A percentile compares a stretch with the other conserved stretches of the same genome.
Conservation (phyloP, 2,888 invertebrate species). For the Hydriomena furcata region DNA sequence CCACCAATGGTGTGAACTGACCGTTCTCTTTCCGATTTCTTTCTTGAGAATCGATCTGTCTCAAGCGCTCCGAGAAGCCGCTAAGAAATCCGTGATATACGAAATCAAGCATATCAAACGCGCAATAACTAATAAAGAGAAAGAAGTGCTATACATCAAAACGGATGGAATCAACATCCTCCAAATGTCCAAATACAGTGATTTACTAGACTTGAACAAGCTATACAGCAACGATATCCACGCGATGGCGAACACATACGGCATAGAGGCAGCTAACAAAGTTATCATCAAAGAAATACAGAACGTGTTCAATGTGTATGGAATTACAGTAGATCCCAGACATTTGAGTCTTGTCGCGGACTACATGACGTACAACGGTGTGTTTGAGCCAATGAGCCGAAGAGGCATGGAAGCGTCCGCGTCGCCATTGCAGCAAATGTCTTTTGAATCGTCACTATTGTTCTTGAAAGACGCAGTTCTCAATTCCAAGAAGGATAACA, state of each 20-base stretch:
- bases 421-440: constrained; percentile 98
- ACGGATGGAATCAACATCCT: constrained; percentile 98
- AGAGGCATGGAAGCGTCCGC: constrained; percentile 95
- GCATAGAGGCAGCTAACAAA: constrained; percentile 97
- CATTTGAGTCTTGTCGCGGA: constrained; percentile 97
- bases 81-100: constrained; percentile 89
- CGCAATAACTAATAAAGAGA: constrained; percentile 91
- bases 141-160: constrained; percentile 87
- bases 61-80: constrained; percentile 87
- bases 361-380: constrained; percentile 98
- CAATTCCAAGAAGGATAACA: constrained; percentile 87
- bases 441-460: constrained; percentile 95
- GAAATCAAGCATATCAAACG: constrained; percentile 91
- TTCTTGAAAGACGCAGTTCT: constrained; percentile 92
- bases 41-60: constrained; percentile 87
- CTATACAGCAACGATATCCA: constrained; percentile 98
- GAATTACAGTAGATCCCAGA: constrained; percentile 96
- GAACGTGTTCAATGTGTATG: constrained; percentile 98
- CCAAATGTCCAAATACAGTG: constrained; percentile 93
- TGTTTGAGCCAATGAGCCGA: constrained; percentile 94
- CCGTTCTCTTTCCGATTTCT: constrained; percentile 85
- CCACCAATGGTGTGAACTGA: constrained; percentile 93
- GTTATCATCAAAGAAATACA: constrained; percentile 97
- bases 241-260: constrained; percentile 94
- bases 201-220: constrained; percentile 90